Percentiles rank a stretch among this genome's conserved stretches.
These are phyloP conservation scores for Drosophila willistoni DNA, from an alignment of 1,140 invertebrate genomes.

Conservation along the genomic window DNA sequence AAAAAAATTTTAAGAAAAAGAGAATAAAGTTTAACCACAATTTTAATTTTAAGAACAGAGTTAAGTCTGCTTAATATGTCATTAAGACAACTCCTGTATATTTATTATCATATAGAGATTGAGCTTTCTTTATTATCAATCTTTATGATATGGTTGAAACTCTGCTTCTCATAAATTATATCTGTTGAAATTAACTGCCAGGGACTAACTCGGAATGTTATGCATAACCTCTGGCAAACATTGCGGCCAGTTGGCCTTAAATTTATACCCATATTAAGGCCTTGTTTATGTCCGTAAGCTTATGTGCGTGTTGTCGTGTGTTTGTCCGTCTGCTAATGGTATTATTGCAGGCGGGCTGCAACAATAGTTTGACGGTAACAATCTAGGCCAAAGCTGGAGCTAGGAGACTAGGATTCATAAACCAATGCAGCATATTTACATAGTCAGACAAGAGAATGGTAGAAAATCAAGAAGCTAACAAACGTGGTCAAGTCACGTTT, in stretches of 20 bases:
- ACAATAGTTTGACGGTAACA: constrained; percentile 38
- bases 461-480: constrained; percentile 46
- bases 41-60: too few species aligned
- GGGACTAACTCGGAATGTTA: constrained; percentile 21
- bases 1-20: too few species aligned
- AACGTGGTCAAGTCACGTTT: constrained; percentile 74
- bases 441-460: constrained; percentile 25
- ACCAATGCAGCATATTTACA: constrained; percentile 54
- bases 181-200: not conserved
- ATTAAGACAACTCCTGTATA: too few species aligned
- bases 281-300: constrained; percentile 51
- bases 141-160: not conserved
- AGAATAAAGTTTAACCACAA: too few species aligned
- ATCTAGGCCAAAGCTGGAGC: constrained; percentile 33
- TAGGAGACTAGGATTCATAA: not conserved
- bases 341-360: constrained; percentile 60
- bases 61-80: too few species aligned
- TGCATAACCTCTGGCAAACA: constrained; percentile 17
- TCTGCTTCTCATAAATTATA: not conserved
- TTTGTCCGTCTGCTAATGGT: constrained; percentile 31
- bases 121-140: too few species aligned
- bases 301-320: constrained; percentile 13
- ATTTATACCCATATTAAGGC: constrained; percentile 24
- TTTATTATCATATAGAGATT: too few species aligned
- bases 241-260: constrained; percentile 32